Evolutionary conservation across 2,888 invertebrate genomes (phyloP).

Genomic region (Dascillus cervinus): DNA sequence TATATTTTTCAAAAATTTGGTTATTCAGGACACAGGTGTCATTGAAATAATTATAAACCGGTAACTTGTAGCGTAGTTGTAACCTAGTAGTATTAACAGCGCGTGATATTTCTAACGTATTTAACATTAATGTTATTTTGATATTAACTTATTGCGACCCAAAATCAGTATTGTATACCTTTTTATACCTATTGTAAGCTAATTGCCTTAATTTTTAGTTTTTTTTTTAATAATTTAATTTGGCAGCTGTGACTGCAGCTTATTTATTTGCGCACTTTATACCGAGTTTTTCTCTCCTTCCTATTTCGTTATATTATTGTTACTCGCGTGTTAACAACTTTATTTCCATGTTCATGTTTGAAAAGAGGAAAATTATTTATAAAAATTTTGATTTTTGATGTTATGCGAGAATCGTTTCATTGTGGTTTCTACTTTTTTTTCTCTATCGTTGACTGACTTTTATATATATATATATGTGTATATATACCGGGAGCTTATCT

Average conservation of each 20-base stretch:
- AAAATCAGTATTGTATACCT: slow-evolving; percentile 43
- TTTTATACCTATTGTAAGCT: slow-evolving; percentile 28
- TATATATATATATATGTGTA: too few relatives aligned
- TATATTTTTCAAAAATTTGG: too few relatives aligned
- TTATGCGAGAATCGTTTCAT: background rate
- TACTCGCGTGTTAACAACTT: background rate
- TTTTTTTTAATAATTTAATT: slow-evolving; percentile 17
- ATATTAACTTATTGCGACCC: slow-evolving; percentile 34
- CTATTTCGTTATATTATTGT: background rate
- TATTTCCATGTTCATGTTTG: too few relatives aligned
- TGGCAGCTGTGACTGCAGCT: slow-evolving; percentile 25
- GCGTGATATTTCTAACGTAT: slow-evolving; percentile 40
- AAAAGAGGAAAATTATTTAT: too few relatives aligned
- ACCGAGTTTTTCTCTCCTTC: background rate
- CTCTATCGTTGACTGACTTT: slow-evolving; percentile 14
- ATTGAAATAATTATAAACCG: slow-evolving; percentile 13
- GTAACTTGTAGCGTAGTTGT: slow-evolving; percentile 22
- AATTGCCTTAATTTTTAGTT: slow-evolving; percentile 21
- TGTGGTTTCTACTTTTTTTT: background rate
- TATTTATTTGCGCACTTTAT: slow-evolving; percentile 11
- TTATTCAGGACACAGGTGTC: too few relatives aligned
- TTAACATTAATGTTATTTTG: slow-evolving; percentile 24
- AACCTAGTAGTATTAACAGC: slow-evolving; percentile 39
- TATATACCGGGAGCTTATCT: too few relatives aligned
- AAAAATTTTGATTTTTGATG: too few relatives aligned